Evolutionary conservation across 2,797 vertebrate species (phyloP), one percentile per base, ranked within the genome.

Genomic region (Poeciliopsis gracilis): DNA sequence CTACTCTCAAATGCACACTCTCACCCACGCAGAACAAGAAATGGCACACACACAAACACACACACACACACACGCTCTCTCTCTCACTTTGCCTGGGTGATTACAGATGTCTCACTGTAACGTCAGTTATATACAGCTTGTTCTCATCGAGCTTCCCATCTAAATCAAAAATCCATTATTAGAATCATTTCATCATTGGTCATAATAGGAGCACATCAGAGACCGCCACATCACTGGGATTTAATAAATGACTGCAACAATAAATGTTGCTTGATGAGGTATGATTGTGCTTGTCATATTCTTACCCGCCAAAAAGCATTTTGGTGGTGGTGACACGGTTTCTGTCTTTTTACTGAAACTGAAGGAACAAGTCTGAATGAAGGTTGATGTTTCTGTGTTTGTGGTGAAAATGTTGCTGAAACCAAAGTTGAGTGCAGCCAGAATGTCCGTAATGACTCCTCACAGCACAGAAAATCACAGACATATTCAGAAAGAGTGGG

Each of bases 81-180:
- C 80, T 67, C 55, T 28, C 76, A 41, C 16, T 9, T 4, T 38
- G 2, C 79, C 33, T 59, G 76, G 75, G 88, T 88, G 85, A 91
- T 91, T 86, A 90, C 82, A 90, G 89, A 93, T 89, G 79, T 91
- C 76, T 88, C 41, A 66, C 82, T 77, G 86, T 84, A 87, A 78
- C 82, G 79, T 87, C 85, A 87, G 77, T 90, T 87, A 83, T 86
- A 84, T 83, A 85, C 84, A 76, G 87, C 79, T 77, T 30, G 70
- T 85, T 73, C 82, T 87, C 86, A 63, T 23, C 61, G 73, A 84
- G 83, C 75, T 84, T 77, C 76, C 55, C 55, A 81, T 75, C 77
- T 91, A 89, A 92, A 90, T 91, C 82, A 90, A 88, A 91, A 93
- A 91, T 91, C 87, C 83, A 89, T 92, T 88, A 88, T 84, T 81